Evolutionary conservation across 2,888 invertebrate genomes (phyloP), one percentile per base, ranked within the genome.

Genomic region (Tyria jacobaeae): DNA sequence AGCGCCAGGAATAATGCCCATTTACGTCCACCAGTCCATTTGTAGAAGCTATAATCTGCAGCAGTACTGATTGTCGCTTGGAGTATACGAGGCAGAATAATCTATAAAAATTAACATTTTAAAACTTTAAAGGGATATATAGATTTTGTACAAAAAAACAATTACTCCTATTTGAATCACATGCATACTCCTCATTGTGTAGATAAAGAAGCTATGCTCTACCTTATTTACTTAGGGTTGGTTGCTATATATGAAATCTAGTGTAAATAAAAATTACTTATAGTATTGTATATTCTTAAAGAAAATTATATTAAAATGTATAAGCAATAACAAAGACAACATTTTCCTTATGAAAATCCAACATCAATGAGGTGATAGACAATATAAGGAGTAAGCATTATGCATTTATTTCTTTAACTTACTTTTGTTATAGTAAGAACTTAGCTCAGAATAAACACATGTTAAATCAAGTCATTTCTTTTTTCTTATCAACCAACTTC

Each of bases 11-110:
- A 96, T 9, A 97, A 83, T 0, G 97, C 96, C 97, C 97, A 97
- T 87, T 96, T 96, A 57, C 96, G 95, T n/a, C 91, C 92, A 0
- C 95, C 96, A 0, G 95, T 95, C 97, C 97, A 97, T 69, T 95
- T 88, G 81, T 96, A 97, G 70, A 95, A 92, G 62, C 90, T 87
- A 76, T 96, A 96, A 86, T 99, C 99, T 0, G 97, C 96, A 58
- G 96, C 95, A 0, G 97, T 95, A 71, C 97, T 97, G 14, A 99
- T 76, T 0, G 96, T 7, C 0, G 97, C 97, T 94, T 99, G 99
- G 3, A 98, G 87, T 41, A 99, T 84, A 65, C 98, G 95, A 12
- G 99, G 99, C 47, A 96, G 76, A 56, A 96, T 86, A 53, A 96
- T 94, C 96, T 97, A 83, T 6, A 52, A 21, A 47, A 41, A 34